These are phyloP conservation scores for Latrodectus hesperus DNA, from an alignment of 2,888 invertebrate genomes.

Conservation along the genomic window DNA sequence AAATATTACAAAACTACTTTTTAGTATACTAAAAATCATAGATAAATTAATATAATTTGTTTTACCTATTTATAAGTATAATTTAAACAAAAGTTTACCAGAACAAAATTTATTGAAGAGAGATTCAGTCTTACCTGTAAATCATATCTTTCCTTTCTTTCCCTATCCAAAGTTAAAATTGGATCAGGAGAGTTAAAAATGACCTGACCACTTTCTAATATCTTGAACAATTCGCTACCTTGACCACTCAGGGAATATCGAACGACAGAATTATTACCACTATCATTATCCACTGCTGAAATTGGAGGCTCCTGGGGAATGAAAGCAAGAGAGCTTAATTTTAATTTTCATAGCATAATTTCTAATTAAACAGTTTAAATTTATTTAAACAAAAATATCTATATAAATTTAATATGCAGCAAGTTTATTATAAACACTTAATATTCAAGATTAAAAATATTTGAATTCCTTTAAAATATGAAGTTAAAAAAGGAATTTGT, in stretches of 20 bases:
- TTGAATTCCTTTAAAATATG: too few relatives aligned
- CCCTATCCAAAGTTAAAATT: conserved; percentile 70
- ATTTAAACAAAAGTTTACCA: neutral
- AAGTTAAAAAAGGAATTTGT: too few relatives aligned
- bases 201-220: conserved; percentile 78
- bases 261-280: conserved; percentile 72
- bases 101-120: neutral
- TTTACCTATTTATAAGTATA: too few relatives aligned
- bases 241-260: conserved; percentile 70
- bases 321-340: neutral
- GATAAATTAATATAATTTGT: too few relatives aligned
- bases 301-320: conserved; percentile 79
- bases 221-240: conserved; percentile 71
- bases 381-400: too few relatives aligned
- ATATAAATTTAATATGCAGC: too few relatives aligned
- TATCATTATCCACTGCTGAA: conserved; percentile 81
- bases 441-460: too few relatives aligned
- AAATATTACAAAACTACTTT: too few relatives aligned
- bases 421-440: too few relatives aligned
- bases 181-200: conserved; percentile 71
- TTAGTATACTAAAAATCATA: too few relatives aligned
- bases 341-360: too few relatives aligned
- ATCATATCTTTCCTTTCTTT: conserved; percentile 70
- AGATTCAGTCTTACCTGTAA: conserved; percentile 60
- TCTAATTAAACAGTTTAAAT: too few relatives aligned